Conservation (phyloP, 2,797 vertebrate genomes). For the Gambusia yucatana region DNA sequence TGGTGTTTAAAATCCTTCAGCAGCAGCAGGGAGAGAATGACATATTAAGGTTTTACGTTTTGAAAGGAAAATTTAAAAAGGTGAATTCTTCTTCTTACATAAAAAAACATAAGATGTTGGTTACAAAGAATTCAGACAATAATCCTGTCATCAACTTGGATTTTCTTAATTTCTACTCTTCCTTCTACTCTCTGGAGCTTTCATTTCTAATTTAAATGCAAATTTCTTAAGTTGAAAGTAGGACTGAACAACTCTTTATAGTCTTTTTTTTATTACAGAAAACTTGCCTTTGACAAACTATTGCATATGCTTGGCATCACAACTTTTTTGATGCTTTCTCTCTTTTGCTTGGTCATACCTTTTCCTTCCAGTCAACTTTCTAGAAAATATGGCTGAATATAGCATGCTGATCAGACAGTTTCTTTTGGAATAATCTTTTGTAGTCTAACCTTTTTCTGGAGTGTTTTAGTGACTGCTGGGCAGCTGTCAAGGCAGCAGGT, state of each 20-base stretch:
- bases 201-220: not conserved
- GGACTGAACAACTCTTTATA: not conserved
- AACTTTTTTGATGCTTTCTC: not conserved
- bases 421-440: not conserved
- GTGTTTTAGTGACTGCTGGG: not conserved
- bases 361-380: not conserved
- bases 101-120: not conserved
- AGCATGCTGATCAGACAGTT: not conserved
- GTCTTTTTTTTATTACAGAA: not conserved
- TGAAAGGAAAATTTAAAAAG: not conserved
- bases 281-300: not conserved
- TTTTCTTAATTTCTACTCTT: not conserved
- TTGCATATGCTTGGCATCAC: not conserved
- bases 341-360: not conserved
- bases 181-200: not conserved
- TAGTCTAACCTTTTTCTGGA: not conserved
- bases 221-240: not conserved
- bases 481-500: not conserved
- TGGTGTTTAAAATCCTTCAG: constrained; percentile 93
- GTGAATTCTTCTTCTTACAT: not conserved
- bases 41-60: constrained; percentile 2
- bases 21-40: constrained; percentile 26
- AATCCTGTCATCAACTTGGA: not conserved
- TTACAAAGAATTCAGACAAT: not conserved
- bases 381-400: not conserved